Conservation (phyloP, 2,797 vertebrate species). For the Muraenolepis orangiensis region DNA sequence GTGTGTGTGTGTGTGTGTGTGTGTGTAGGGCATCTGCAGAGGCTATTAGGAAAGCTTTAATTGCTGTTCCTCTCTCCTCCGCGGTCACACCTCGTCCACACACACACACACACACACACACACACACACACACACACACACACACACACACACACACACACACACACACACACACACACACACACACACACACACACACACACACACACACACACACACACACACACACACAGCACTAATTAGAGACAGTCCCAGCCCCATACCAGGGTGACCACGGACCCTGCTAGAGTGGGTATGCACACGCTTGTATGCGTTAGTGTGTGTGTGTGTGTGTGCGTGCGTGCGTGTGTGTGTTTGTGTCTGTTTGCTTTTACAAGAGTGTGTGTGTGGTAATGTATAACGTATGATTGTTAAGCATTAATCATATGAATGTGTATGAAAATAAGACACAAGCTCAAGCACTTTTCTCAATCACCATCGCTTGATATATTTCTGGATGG, state of each 20-base stretch:
- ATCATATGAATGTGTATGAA: not conserved
- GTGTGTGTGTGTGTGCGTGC: not conserved
- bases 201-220: conserved; percentile 16
- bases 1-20: conserved; percentile 23
- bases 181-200: conserved; percentile 3
- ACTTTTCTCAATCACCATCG: not conserved
- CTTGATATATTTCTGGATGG: too few species aligned
- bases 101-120: not conserved
- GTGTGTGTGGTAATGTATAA: conserved; percentile 23
- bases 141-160: conserved; percentile 16
- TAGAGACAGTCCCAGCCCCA: conserved; percentile 70
- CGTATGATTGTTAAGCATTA: not conserved
- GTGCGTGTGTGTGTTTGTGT: conserved; percentile 1
- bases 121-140: conserved; percentile 5
- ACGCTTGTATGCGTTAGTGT: too few species aligned
- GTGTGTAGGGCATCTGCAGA: conserved; percentile 65
- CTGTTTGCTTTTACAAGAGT: too few species aligned
- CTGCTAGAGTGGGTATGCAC: conserved; percentile 38
- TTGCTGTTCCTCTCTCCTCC: conserved; percentile 71
- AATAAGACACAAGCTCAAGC: not conserved
- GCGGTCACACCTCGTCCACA: conserved; percentile 63
- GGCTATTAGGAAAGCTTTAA: conserved; percentile 84
- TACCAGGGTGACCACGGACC: conserved; percentile 58
- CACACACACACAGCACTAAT: conserved; percentile 78
- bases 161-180: conserved; percentile 14